phyloP scores from a whole-genome alignment of 2,113 vertebrate species.

The Bettongia penicillata region DNA sequence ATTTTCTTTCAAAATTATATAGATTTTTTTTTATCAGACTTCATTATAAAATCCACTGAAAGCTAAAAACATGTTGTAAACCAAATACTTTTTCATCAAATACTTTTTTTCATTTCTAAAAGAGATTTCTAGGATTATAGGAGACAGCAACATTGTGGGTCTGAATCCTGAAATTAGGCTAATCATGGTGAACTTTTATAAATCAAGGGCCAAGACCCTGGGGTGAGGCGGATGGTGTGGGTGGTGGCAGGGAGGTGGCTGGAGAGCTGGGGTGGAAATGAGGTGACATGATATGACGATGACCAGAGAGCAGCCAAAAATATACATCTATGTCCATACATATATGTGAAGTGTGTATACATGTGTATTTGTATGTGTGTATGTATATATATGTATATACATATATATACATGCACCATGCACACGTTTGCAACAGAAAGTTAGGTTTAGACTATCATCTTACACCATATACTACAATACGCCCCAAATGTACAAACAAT shows the following conservation, averaged over 20 bases:
- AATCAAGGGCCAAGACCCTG: neutral
- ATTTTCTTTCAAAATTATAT: neutral
- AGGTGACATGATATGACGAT: neutral
- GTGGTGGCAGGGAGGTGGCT: neutral
- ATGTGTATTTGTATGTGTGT: neutral
- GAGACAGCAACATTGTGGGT: neutral
- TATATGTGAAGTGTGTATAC: neutral
- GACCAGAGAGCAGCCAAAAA: neutral
- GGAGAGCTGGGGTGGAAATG: neutral
- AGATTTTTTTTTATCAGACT: neutral
- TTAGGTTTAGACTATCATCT: neutral
- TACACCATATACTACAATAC: neutral
- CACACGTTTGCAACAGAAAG: neutral
- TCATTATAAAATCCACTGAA: conserved; percentile 33
- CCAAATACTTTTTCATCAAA: conserved; percentile 36
- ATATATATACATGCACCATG: neutral
- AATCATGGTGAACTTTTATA: neutral
- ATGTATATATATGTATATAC: too few relatives aligned
- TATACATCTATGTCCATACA: neutral
- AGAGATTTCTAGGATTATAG: conserved; percentile 24
- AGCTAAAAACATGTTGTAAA: conserved; percentile 16
- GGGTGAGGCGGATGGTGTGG: neutral
- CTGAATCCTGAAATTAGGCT: neutral
- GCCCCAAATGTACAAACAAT: neutral
- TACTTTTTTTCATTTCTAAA: neutral